Conservation (phyloP, 1,140 invertebrate genomes). For the Bombus haemorrhoidalis region DNA sequence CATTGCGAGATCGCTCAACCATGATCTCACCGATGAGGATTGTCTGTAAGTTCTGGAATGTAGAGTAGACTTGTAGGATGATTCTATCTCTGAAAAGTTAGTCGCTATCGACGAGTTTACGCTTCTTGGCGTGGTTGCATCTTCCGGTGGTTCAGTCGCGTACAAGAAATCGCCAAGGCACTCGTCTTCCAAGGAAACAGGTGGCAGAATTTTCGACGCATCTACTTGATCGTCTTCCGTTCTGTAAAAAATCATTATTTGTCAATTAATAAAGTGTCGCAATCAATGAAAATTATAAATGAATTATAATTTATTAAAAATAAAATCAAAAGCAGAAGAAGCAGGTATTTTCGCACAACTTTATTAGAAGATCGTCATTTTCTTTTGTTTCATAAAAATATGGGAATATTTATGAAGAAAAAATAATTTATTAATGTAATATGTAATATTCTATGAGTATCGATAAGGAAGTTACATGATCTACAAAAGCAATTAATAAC, state of each 20-base stretch:
- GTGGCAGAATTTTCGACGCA: conserved; percentile 12
- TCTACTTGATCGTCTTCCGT: conserved; percentile 62
- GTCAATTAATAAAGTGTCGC: background rate
- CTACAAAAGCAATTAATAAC: no score
- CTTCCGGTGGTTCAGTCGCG: conserved; percentile 71
- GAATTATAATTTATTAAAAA: no score
- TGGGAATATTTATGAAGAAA: background rate
- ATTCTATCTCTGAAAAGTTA: conserved; percentile 5
- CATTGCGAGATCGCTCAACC: conserved; percentile 71
- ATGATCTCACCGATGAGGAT: conserved; percentile 67
- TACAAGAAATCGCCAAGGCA: conserved; percentile 76
- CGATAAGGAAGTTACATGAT: no score
- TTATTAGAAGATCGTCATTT: no score
- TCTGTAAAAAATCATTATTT: conserved; percentile 53
- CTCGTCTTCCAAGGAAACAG: conserved; percentile 56
- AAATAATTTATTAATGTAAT: background rate
- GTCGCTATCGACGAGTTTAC: conserved; percentile 20
- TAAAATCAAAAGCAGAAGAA: no score
- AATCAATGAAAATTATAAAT: background rate
- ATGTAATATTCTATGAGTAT: background rate
- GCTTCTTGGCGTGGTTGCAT: conserved; percentile 38
- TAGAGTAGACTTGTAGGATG: conserved; percentile 21
- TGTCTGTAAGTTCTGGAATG: conserved; percentile 50
- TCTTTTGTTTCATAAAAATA: background rate
- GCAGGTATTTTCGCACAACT: no score